Evolutionary conservation across 2,797 vertebrate genomes (phyloP).

Genomic region (Merluccius polli): DNA sequence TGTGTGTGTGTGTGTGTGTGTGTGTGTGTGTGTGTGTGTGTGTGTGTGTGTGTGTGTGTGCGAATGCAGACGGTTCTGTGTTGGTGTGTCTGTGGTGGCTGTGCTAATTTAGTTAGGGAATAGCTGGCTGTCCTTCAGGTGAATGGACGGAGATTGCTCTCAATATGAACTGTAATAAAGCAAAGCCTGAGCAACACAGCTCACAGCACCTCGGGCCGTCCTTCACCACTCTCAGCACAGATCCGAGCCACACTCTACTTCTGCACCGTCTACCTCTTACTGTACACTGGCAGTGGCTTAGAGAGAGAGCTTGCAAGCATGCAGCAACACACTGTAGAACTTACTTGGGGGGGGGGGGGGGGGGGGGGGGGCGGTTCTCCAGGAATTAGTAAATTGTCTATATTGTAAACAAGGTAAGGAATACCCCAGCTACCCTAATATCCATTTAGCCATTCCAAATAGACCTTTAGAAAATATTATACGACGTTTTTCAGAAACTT

Average conservation of each 20-base stretch:
- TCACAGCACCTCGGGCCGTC: conserved; percentile 63
- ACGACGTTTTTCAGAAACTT: no score
- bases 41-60: conserved; percentile 25
- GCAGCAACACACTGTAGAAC: no score
- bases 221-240: conserved; percentile 62
- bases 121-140: conserved; percentile 74
- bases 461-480: no score
- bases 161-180: conserved; percentile 80
- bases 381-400: not conserved
- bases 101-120: conserved; percentile 74
- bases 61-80: conserved; percentile 16
- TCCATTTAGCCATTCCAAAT: no score
- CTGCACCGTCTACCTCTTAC: not conserved
- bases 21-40: conserved; percentile 10
- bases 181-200: conserved; percentile 59
- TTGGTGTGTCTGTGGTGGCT: conserved; percentile 44
- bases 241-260: no score
- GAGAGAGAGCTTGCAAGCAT: no score
- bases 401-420: not conserved
- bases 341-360: no score
- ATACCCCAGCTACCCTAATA: no score
- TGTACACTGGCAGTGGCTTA: no score
- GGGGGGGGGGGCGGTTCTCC: no score
- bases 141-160: conserved; percentile 71
- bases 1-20: conserved; percentile 11